Conservation (phyloP, 1,140 invertebrate species). For the Ooceraea biroi region DNA sequence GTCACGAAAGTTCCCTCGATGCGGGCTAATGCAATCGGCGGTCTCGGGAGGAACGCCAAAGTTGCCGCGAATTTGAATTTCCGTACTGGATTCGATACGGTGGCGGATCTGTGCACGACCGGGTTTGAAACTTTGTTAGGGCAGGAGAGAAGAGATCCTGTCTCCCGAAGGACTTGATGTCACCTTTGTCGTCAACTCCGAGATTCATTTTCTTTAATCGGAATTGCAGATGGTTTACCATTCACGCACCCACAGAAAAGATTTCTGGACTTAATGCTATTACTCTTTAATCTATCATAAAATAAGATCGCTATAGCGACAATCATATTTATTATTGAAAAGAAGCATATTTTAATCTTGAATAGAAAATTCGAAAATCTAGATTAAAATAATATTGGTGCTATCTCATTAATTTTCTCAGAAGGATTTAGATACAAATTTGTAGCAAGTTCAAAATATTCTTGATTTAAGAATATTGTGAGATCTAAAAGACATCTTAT, state of each 20-base stretch:
- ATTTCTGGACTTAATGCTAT: no score
- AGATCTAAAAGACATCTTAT: no score
- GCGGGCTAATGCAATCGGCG: slow-evolving; percentile 19
- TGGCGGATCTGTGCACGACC: slow-evolving; percentile 4
- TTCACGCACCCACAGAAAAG: not conserved
- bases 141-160: not conserved
- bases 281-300: no score
- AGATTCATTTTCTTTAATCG: not conserved
- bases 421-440: no score
- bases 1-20: not conserved
- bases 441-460: no score
- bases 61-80: slow-evolving; percentile 46
- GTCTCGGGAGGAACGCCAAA: slow-evolving; percentile 1
- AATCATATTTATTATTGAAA: no score
- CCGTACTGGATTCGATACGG: slow-evolving; percentile 26
- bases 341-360: no score
- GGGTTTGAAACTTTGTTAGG: slow-evolving; percentile 21
- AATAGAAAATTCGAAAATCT: no score
- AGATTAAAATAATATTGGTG: no score
- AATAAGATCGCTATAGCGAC: no score
- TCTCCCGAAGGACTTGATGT: slow-evolving; percentile 22
- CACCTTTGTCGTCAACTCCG: slow-evolving; percentile 7
- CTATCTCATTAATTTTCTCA: no score
- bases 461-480: no score
- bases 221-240: not conserved